A percentile compares a stretch with the other conserved stretches of the same genome.
Conservation (phyloP, 2,113 vertebrate genomes). For the Platycercus adscitus region DNA sequence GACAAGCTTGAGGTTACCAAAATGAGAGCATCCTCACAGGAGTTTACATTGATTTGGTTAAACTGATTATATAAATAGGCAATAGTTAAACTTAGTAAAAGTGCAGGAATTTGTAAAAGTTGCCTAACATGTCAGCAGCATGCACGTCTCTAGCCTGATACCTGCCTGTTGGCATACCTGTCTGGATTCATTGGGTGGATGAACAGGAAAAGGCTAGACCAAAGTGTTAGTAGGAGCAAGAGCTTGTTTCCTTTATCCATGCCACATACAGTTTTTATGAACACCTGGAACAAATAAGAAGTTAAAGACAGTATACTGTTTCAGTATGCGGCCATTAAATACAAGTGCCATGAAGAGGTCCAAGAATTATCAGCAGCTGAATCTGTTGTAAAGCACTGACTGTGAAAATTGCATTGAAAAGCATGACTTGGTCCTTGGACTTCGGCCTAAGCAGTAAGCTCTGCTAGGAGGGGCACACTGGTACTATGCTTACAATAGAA, state of each 20-base stretch:
- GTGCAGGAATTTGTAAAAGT: not conserved
- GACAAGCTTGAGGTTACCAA: not conserved
- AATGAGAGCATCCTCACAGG: not conserved
- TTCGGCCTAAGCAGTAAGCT: not conserved
- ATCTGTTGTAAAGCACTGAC: not conserved
- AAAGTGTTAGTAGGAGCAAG: not conserved
- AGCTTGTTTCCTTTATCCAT: not conserved
- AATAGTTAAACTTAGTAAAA: not conserved
- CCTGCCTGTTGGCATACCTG: not conserved
- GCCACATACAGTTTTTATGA: not conserved
- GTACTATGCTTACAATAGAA: not conserved
- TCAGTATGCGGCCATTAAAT: not conserved
- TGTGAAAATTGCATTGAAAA: constrained; percentile 7
- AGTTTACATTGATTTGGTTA: not conserved
- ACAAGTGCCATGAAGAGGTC: not conserved
- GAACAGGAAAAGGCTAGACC: not conserved
- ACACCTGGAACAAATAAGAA: not conserved
- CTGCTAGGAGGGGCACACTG: not conserved
- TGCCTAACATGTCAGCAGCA: not conserved
- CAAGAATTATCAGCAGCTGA: not conserved
- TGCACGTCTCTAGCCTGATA: not conserved
- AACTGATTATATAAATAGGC: not conserved
- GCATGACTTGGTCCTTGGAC: not conserved
- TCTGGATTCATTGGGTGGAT: not conserved
- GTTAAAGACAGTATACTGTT: not conserved